These are phyloP conservation scores for Brachylomia viminalis DNA, from an alignment of 2,888 invertebrate species.

Conservation along the genomic window DNA sequence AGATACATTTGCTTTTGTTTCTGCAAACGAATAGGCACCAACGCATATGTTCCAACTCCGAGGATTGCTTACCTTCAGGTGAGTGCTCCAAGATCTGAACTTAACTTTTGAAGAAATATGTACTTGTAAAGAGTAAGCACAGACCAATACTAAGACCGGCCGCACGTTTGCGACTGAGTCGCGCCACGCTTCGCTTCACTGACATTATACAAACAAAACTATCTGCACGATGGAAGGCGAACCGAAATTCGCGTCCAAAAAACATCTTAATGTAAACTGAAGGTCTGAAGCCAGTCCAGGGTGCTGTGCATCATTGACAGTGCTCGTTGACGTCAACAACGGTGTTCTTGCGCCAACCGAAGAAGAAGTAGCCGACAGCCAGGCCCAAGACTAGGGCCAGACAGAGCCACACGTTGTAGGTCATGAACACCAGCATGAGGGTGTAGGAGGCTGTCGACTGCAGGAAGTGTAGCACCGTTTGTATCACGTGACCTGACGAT, in stretches of 20 bases:
- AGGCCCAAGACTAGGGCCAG: constrained; percentile 96
- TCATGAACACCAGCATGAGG: constrained; percentile 99
- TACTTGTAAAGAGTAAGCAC: constrained; percentile 55
- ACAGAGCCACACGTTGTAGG: constrained; percentile 98
- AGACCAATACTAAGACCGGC: constrained; percentile 39
- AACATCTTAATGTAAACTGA: constrained; percentile 33
- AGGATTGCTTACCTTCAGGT: background rate
- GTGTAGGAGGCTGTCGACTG: constrained; percentile 97
- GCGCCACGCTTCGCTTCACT: constrained; percentile 12
- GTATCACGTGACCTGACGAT: constrained; percentile 94
- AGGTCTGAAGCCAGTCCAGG: constrained; percentile 34
- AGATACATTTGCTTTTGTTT: background rate
- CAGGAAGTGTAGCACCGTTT: constrained; percentile 96
- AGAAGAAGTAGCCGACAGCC: constrained; percentile 97
- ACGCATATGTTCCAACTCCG: background rate
- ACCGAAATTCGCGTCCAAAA: constrained; percentile 20
- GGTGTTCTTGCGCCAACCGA: constrained; percentile 98
- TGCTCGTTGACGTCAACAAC: constrained; percentile 98
- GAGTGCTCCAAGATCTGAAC: constrained; percentile 5
- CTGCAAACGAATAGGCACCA: background rate
- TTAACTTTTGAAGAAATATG: constrained; percentile 49
- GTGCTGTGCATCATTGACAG: constrained; percentile 93
- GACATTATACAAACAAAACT: constrained; percentile 18
- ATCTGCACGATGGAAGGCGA: background rate
- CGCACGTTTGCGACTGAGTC: constrained; percentile 41